These are phyloP conservation scores for Oscheius sp. DNA, from an alignment of 1,140 invertebrate species.

Conservation along the genomic window DNA sequence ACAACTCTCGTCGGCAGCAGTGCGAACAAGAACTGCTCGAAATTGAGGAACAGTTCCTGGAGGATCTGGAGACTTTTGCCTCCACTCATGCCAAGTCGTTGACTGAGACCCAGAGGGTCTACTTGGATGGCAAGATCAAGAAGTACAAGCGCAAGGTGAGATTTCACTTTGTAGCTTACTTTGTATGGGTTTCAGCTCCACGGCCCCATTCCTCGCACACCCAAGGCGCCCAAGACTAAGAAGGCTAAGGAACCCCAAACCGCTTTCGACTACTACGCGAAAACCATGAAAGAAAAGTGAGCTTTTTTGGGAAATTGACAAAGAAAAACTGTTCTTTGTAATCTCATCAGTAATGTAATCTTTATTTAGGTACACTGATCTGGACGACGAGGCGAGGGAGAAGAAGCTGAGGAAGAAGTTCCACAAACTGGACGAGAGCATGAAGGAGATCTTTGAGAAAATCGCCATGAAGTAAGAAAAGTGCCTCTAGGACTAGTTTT, in stretches of 20 bases:
- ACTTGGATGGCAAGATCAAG: background rate
- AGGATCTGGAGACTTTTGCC: background rate
- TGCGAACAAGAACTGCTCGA: background rate
- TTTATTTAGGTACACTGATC: background rate
- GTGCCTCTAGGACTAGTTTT: background rate
- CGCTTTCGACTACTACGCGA: background rate
- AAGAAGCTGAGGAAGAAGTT: constrained; percentile 19
- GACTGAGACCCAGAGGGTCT: background rate
- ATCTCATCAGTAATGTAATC: background rate
- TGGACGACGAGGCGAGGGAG: background rate
- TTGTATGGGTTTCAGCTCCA: too few species aligned
- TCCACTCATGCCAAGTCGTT: background rate
- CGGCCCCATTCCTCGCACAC: background rate
- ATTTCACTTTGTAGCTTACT: too few species aligned
- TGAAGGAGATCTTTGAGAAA: constrained; percentile 12
- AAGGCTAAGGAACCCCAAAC: background rate
- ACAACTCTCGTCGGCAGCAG: background rate
- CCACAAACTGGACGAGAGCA: constrained; percentile 12
- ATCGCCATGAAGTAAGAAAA: background rate
- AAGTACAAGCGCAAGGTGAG: background rate
- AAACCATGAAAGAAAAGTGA: background rate
- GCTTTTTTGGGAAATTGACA: background rate
- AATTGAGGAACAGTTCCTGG: background rate
- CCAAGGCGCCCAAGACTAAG: background rate
- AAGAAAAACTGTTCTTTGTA: background rate